Evolutionary conservation across 2,888 invertebrate species (phyloP), one percentile per base, ranked within the genome.

Genomic region (Spialia ferax): DNA sequence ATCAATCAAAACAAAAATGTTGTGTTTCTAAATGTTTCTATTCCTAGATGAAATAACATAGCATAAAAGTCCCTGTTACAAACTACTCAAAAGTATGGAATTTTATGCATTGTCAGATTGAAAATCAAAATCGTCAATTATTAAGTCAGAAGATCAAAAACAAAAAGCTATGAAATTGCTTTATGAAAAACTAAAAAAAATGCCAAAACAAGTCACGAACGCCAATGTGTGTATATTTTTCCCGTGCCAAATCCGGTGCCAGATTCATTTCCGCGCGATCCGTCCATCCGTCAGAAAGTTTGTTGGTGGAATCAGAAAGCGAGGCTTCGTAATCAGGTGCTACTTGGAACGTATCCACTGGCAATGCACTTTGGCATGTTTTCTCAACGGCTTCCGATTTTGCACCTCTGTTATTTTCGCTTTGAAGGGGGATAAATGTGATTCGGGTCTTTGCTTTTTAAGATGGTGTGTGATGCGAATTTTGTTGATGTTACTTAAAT

Each of bases 261-360:
- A 76, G 74, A 75, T 75, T 73, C 70, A 74, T 74, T 74, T 71
- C 70, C 64, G 48, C 64, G 69, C 73, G 70, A 73, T 74, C 73
- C 70, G 69, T 69, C 71, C 69, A 71, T 74, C 71, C 71, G 70
- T 76, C 73, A 69, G 66, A 69, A 61, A 61, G 45, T 61, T 60
- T 59, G 70, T 70, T 70, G 67, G 69, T 66, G 63, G 66, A 65
- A 71, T 70, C 70, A 38, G 56, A 63, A 65, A 71, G 61, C 32
- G 68, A 63, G 65, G 68, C 54, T 52, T 32, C 48, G 67, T 66
- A 62, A 69, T 72, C 70, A 69, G 63, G 63, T 62, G 45, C 52
- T 48, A 56, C 62, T 70, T 69, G 72, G 65, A 69, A 70, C 45
- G 15, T 61, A 61, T 67, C 61, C 61, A 61, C 55, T 60, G 59